Evolutionary conservation across 2,113 vertebrate species (phyloP), one percentile per base, ranked within the genome.

Genomic region (Nothocercus nigrocapillus): DNA sequence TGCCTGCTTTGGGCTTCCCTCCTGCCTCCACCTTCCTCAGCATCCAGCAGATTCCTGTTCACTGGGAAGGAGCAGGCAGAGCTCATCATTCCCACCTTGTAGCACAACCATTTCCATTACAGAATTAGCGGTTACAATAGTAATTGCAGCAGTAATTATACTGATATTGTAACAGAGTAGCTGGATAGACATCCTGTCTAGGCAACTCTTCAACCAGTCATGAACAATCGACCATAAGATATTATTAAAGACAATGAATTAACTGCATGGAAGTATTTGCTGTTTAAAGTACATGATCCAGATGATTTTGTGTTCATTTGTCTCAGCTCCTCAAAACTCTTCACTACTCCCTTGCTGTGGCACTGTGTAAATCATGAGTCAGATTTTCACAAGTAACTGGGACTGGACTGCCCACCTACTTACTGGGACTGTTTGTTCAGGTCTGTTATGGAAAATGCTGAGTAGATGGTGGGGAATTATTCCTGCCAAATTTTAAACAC

Each of bases 141-240:
- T 95, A 85, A 91, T 79, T 49, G 78, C 85, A 53, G 74, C 78
- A 89, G 90, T 89, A 94, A 92, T 88, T 92, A 69, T 84, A 86
- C 40, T 62, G 53, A 58, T 73, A 49, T 47, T 47, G 70, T 59
- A 89, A 68, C 59, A 87, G 80, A 88, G 62, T 7, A 27, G 32
- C 58, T 82, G 59, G 81, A 92, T 92, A 70, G 5, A 92, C 93
- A 83, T 64, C 44, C 88, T 68, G 44, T 84, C 92, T 16, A 82
- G 85, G 51, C 88, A 88, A 58, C 69, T 49, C 76, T 81, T 89
- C n/a, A 89, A 84, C 85, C 80, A 70, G 68, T 90, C 54, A 67
- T 77, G 88, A 84, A 59, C 83, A 79, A 85, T 77, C 80, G 85
- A 51, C 61, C 11, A 9, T 24, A 66, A 68, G 21, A 7, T 69